Evolutionary conservation across 2,797 vertebrate species (phyloP).

Genomic region (Takifugu ocellatus): DNA sequence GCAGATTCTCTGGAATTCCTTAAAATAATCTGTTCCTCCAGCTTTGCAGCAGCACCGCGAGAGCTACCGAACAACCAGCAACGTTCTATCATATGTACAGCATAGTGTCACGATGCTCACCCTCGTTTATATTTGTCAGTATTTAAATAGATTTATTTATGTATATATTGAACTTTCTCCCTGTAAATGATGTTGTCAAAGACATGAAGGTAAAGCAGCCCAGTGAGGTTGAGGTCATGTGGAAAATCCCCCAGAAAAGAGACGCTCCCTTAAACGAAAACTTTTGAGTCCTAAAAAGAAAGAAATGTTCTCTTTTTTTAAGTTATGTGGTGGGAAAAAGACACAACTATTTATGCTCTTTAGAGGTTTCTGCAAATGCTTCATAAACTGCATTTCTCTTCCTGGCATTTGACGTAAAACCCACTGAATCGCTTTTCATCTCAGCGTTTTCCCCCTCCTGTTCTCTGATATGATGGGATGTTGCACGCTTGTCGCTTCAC

Average conservation of each 20-base stretch:
- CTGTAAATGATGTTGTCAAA: slow-evolving; percentile 45
- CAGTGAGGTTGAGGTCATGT: slow-evolving; percentile 40
- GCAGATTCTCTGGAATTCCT: slow-evolving; percentile 18
- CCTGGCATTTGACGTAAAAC: no score
- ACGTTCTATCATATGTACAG: slow-evolving; percentile 45
- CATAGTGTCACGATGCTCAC: slow-evolving; percentile 39
- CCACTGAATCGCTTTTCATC: no score
- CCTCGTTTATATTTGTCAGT: slow-evolving; percentile 41
- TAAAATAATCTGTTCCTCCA: slow-evolving; percentile 21
- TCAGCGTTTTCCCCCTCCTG: no score
- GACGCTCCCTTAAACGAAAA: slow-evolving; percentile 1
- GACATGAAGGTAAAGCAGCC: slow-evolving; percentile 52
- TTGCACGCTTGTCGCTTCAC: not conserved
- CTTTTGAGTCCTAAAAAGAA: slow-evolving; percentile 37
- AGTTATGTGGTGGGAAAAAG: no score
- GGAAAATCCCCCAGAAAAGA: slow-evolving; percentile 36
- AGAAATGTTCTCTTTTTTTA: no score
- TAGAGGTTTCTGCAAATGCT: no score
- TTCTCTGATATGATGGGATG: slow-evolving; percentile 18
- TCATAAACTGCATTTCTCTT: no score
- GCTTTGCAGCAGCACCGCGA: slow-evolving; percentile 22
- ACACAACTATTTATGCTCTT: no score
- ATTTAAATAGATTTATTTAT: slow-evolving; percentile 45
- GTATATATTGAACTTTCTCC: slow-evolving; percentile 41
- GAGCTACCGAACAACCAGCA: slow-evolving; percentile 38